Conservation (phyloP, 2,888 invertebrate species). For the Pristionchus exspectatus region DNA sequence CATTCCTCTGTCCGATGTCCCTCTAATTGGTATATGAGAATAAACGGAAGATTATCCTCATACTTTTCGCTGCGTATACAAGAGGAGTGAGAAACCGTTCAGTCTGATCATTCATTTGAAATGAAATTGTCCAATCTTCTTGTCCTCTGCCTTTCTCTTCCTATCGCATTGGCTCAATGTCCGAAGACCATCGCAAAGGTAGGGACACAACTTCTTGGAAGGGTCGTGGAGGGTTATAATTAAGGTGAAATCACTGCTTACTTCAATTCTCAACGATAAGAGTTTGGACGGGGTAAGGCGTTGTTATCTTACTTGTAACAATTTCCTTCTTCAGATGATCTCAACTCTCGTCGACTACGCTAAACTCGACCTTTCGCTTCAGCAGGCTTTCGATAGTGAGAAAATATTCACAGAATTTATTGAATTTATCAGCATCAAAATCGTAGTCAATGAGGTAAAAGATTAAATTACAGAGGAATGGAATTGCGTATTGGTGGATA, state of each 20-base stretch:
- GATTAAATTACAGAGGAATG: constrained; percentile 39
- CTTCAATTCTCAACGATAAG: constrained; percentile 7
- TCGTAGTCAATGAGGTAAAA: too few species aligned
- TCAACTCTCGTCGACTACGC: background rate
- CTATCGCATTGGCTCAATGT: background rate
- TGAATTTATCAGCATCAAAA: too few species aligned
- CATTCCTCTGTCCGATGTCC: background rate
- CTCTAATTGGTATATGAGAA: background rate
- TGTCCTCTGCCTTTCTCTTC: background rate
- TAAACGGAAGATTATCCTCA: background rate
- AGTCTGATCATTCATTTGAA: background rate
- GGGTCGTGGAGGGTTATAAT: background rate
- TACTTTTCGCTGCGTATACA: background rate
- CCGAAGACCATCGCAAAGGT: background rate
- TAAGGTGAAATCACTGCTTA: background rate
- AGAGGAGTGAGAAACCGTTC: background rate
- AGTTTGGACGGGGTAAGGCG: background rate
- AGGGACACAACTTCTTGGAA: too few species aligned
- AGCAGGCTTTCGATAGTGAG: constrained; percentile 25
- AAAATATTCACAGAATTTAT: background rate
- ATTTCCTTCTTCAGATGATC: constrained; percentile 24
- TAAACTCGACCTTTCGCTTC: background rate
- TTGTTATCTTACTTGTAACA: background rate
- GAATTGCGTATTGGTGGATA: constrained; percentile 15
- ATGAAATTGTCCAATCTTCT: background rate